Percentiles rank a stretch among this genome's conserved stretches.
Evolutionary conservation across 2,797 vertebrate species (phyloP).

Genomic region (Diceros bicornis): DNA sequence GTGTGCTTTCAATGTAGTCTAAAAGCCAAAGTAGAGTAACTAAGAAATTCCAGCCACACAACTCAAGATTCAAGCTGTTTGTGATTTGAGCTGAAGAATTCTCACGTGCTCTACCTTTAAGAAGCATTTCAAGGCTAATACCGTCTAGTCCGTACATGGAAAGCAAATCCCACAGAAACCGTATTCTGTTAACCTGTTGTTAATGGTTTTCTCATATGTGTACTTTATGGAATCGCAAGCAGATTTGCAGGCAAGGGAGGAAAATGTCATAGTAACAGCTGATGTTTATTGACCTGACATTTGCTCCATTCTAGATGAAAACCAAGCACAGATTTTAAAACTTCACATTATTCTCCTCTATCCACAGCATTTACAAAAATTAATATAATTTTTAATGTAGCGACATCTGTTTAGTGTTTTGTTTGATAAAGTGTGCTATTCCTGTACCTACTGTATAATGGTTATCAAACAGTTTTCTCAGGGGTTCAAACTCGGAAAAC

Average conservation of each 20-base stretch:
- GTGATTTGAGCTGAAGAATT: constrained; percentile 83
- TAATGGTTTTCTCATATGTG: constrained; percentile 57
- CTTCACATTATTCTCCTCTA: constrained; percentile 13
- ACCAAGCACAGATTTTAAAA: constrained; percentile 81
- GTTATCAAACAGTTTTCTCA: constrained; percentile 89
- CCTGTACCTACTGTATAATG: constrained; percentile 89
- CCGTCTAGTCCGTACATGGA: constrained; percentile 64
- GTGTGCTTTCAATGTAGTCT: constrained; percentile 74
- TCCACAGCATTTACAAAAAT: constrained; percentile 51
- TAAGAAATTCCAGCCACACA: constrained; percentile 76
- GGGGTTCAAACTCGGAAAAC: constrained; percentile 89
- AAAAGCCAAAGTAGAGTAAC: constrained; percentile 71
- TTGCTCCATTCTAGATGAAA: constrained; percentile 73
- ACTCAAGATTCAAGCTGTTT: constrained; percentile 74
- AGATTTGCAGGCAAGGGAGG: constrained; percentile 69
- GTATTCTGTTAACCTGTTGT: constrained; percentile 17
- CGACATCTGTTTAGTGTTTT: constrained; percentile 75
- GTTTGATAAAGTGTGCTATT: constrained; percentile 79
- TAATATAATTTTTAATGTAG: constrained; percentile 79
- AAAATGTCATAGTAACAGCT: not conserved
- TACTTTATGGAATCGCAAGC: constrained; percentile 9
- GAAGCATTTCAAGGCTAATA: constrained; percentile 76
- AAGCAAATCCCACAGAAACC: constrained; percentile 46
- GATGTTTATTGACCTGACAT: constrained; percentile 36
- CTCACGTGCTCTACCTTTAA: constrained; percentile 66